phyloP scores from a whole-genome alignment of 2,113 vertebrate genomes.

The Oxyura jamaicensis region DNA sequence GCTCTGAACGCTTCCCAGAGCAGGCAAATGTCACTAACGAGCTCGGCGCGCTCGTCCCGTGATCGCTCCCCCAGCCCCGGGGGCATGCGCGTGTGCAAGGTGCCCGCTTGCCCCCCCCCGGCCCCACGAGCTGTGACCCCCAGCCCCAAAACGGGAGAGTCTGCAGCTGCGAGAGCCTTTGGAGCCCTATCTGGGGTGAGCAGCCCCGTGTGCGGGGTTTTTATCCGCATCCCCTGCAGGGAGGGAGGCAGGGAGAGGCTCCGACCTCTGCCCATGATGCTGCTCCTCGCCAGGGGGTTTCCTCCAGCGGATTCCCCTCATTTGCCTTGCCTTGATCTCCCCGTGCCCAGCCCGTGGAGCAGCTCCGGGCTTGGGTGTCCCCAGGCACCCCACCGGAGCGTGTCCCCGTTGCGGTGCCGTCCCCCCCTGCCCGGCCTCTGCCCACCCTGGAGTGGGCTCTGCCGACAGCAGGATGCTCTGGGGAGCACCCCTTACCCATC shows the following conservation, averaged over 20 bases:
- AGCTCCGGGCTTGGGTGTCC: neutral
- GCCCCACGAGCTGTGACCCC: rapidly evolving
- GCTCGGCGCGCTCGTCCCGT: neutral
- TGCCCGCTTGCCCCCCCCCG: neutral
- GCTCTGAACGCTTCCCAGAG: neutral
- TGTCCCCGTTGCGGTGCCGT: rapidly evolving
- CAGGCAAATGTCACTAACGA: neutral
- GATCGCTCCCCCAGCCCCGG: neutral
- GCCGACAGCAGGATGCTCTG: rapidly evolving
- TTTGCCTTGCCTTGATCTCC: neutral
- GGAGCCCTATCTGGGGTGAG: neutral
- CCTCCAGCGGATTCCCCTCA: neutral
- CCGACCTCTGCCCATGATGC: rapidly evolving
- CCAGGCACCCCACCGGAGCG: rapidly evolving
- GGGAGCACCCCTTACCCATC: neutral
- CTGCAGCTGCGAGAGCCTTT: neutral
- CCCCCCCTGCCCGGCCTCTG: neutral
- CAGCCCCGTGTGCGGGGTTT: rapidly evolving
- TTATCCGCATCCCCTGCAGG: rapidly evolving
- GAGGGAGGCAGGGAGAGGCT: neutral
- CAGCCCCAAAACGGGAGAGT: neutral
- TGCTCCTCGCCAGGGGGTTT: rapidly evolving
- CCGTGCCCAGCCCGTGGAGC: rapidly evolving
- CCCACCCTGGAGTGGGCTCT: rapidly evolving
- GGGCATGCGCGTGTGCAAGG: neutral